These are phyloP conservation scores for Bugulina stolonifera DNA, from an alignment of 2,888 invertebrate genomes.

Conservation along the genomic window DNA sequence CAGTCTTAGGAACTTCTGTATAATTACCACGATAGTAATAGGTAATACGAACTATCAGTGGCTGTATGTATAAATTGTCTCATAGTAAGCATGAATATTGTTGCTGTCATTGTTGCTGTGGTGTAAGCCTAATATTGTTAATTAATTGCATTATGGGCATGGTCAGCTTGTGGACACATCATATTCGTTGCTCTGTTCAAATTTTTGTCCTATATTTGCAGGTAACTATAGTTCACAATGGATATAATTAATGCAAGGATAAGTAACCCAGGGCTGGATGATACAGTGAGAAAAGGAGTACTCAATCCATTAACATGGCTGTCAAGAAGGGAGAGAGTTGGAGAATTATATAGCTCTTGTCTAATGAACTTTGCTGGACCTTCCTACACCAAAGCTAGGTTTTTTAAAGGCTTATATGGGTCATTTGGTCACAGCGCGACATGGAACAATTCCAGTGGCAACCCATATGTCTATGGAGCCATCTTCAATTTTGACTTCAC, in stretches of 20 bases:
- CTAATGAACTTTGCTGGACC: background rate
- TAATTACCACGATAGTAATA: too few relatives aligned
- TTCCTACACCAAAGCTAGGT: constrained; percentile 11
- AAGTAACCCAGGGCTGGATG: background rate
- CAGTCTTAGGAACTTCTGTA: too few relatives aligned
- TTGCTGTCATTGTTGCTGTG: too few relatives aligned
- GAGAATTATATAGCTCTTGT: background rate
- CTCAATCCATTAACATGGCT: background rate
- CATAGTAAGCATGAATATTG: too few relatives aligned
- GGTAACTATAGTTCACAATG: background rate
- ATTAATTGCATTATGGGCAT: too few relatives aligned
- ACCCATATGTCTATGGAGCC: constrained; percentile 18
- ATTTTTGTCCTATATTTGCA: too few relatives aligned
- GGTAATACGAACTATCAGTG: too few relatives aligned
- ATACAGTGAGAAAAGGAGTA: background rate
- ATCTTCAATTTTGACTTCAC: constrained; percentile 19
- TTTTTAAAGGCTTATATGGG: constrained; percentile 4
- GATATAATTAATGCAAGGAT: constrained; percentile 12
- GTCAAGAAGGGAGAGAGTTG: background rate
- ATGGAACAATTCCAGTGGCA: constrained; percentile 23
- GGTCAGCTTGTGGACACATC: too few relatives aligned
- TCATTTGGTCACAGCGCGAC: constrained; percentile 21
- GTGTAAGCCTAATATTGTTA: too few relatives aligned
- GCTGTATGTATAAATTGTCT: too few relatives aligned
- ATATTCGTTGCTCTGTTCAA: too few relatives aligned